A percentile compares a stretch with the other conserved stretches of the same genome.
Conservation (phyloP, 2,797 vertebrate species). For the Manis javanica region DNA sequence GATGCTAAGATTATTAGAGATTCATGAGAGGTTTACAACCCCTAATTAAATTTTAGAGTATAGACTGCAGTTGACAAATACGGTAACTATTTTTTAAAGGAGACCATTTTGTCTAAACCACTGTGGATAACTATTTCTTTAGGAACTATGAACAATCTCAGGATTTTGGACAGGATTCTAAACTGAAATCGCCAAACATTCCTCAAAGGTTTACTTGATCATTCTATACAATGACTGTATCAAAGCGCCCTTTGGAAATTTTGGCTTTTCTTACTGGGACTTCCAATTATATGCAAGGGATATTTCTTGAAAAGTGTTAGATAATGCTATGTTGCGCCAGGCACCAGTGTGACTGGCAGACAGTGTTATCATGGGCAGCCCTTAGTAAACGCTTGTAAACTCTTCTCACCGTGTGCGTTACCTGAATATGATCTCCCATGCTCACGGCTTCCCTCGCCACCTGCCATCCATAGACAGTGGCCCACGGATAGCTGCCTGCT, state of each 20-base stretch:
- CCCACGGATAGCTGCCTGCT: not conserved
- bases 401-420: not conserved
- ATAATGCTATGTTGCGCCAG: not conserved
- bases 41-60: conserved; percentile 23
- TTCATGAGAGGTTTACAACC: conserved; percentile 25
- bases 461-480: not conserved
- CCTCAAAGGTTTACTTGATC: not conserved
- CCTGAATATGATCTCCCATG: not conserved
- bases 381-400: rapidly evolving
- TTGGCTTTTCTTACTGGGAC: not conserved
- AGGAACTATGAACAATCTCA: not conserved
- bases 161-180: not conserved
- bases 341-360: not conserved
- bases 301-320: not conserved
- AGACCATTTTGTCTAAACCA: not conserved
- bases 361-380: rapidly evolving
- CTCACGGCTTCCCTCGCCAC: not conserved
- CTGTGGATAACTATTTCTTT: not conserved
- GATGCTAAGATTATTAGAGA: not conserved
- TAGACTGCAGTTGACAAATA: not conserved
- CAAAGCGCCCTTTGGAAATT: not conserved
- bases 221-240: not conserved
- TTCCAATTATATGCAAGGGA: not conserved
- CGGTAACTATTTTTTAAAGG: not conserved
- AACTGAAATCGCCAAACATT: not conserved